Evolutionary conservation across 1,140 invertebrate species (phyloP).

Genomic region (Drosophila kohkoa): DNA sequence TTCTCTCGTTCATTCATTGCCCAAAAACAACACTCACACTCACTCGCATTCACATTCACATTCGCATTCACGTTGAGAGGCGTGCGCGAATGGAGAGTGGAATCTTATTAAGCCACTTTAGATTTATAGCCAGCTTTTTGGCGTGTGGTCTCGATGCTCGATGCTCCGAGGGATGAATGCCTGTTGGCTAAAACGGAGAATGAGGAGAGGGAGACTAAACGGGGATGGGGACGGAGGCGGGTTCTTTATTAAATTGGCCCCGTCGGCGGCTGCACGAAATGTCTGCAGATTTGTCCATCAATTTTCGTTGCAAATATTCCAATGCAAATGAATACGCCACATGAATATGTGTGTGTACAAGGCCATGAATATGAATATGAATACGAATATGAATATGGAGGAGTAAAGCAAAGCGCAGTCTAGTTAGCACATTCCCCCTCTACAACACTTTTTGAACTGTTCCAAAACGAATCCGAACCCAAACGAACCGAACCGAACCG

Average conservation of each 20-base stretch:
- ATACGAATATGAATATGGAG: conserved; percentile 55
- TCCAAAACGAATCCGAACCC: no score
- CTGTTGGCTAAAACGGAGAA: no score
- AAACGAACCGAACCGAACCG: neutral
- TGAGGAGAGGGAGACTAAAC: neutral
- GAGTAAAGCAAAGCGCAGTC: conserved; percentile 6
- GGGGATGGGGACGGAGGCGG: neutral
- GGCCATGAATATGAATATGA: conserved; percentile 24
- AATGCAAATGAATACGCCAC: conserved; percentile 34
- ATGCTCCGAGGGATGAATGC: no score
- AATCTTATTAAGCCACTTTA: conserved; percentile 69
- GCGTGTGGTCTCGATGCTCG: neutral
- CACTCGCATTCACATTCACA: conserved; percentile 10
- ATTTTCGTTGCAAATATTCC: conserved; percentile 38
- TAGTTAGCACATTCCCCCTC: neutral
- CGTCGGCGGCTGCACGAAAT: conserved; percentile 39
- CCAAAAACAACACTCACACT: conserved; percentile 12
- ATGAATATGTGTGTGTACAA: conserved; percentile 23
- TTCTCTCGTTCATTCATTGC: conserved; percentile 15
- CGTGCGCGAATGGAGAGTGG: conserved; percentile 20
- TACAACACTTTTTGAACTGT: neutral
- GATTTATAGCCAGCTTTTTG: conserved; percentile 59
- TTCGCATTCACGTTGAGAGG: neutral
- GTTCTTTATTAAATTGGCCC: conserved; percentile 46
- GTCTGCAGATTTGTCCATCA: conserved; percentile 35